Conservation (phyloP, 2,888 invertebrate genomes). For the Eudemis profundana region DNA sequence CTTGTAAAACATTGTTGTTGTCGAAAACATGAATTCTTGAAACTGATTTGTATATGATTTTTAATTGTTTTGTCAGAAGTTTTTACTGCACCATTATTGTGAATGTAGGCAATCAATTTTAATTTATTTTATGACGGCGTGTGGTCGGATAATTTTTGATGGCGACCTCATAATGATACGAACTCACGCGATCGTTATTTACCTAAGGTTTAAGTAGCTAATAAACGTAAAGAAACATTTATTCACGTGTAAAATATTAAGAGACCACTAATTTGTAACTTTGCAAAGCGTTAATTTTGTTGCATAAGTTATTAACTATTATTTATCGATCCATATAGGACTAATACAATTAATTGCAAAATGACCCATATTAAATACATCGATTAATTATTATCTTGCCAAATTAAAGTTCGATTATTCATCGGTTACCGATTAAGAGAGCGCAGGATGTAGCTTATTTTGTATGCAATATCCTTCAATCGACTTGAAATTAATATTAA, state of each 20-base stretch:
- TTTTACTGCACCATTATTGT: slow-evolving; percentile 16
- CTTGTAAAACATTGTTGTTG: neutral
- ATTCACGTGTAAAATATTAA: slow-evolving; percentile 44
- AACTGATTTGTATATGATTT: slow-evolving; percentile 14
- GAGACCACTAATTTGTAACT: neutral
- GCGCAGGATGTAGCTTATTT: slow-evolving; percentile 17
- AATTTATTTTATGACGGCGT: slow-evolving; percentile 49
- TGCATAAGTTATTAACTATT: neutral
- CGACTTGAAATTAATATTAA: slow-evolving; percentile 12
- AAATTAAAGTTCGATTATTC: slow-evolving; percentile 13
- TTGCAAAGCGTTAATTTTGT: neutral
- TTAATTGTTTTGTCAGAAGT: slow-evolving; percentile 34
- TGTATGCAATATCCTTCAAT: slow-evolving; percentile 22
- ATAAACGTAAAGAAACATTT: slow-evolving; percentile 46
- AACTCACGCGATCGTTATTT: slow-evolving; percentile 60
- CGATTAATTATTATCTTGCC: neutral
- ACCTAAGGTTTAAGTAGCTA: slow-evolving; percentile 49
- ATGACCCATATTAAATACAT: neutral
- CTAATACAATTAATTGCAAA: neutral
- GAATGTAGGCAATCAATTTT: slow-evolving; percentile 31
- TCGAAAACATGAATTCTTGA: slow-evolving; percentile 2
- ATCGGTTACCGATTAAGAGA: neutral
- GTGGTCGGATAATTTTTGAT: slow-evolving; percentile 64
- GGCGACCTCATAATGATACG: slow-evolving; percentile 60
- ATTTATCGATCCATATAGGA: neutral